Evolutionary conservation across 2,888 invertebrate species (phyloP).

Genomic region (Ophion slaviceki): DNA sequence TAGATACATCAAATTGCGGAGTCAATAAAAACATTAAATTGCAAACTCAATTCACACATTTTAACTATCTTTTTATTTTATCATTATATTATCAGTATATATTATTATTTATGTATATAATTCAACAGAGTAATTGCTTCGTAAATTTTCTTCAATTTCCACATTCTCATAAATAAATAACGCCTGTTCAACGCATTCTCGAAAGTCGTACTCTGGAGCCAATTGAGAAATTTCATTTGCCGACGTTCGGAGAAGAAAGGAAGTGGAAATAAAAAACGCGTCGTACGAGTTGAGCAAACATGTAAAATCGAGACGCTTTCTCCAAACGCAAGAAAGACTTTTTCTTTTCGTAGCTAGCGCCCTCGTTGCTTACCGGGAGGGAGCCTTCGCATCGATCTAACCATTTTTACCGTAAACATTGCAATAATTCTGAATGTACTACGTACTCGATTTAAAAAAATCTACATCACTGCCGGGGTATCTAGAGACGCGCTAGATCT

Average conservation of each 20-base stretch:
- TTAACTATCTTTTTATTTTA: too few relatives aligned
- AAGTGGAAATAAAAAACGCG: constrained; percentile 17
- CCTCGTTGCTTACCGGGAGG: background rate
- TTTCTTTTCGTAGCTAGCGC: constrained; percentile 49
- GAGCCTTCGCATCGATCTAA: background rate
- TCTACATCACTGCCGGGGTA: too few relatives aligned
- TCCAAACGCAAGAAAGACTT: constrained; percentile 65
- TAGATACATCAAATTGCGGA: too few relatives aligned
- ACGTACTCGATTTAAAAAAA: background rate
- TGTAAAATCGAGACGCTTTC: constrained; percentile 65
- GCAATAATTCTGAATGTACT: background rate
- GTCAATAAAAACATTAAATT: too few relatives aligned
- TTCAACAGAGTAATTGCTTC: background rate
- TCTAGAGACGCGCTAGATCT: background rate
- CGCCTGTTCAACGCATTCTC: constrained; percentile 9
- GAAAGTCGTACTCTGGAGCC: constrained; percentile 27
- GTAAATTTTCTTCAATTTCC: background rate
- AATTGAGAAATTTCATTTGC: constrained; percentile 30
- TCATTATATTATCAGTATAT: too few relatives aligned
- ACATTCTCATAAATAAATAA: background rate
- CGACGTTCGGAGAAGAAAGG: constrained; percentile 15
- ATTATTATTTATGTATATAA: background rate
- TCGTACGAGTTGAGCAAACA: constrained; percentile 23
- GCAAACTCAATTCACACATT: too few relatives aligned
- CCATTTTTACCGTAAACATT: background rate